Evolutionary conservation across 2,888 invertebrate species (phyloP).

Genomic region (Euzophera pinguis): DNA sequence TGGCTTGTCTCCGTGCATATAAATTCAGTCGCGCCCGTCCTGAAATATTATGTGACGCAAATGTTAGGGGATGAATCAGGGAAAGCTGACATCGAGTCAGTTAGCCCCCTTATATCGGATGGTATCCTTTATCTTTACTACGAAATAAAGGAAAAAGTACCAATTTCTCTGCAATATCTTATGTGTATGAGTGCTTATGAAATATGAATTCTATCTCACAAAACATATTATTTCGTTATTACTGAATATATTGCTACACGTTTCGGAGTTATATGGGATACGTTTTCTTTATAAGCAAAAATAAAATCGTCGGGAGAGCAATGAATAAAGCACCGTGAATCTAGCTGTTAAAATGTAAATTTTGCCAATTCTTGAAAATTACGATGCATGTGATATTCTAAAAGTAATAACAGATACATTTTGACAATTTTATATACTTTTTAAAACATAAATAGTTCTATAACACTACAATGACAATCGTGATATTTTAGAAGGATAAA

Average conservation of each 20-base stretch:
- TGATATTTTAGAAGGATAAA: no score
- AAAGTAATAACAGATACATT: neutral
- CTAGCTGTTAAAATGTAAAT: constrained; percentile 31
- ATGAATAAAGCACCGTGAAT: constrained; percentile 19
- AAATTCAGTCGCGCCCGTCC: constrained; percentile 53
- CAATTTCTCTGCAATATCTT: constrained; percentile 65
- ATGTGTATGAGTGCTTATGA: constrained; percentile 72
- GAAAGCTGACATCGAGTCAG: constrained; percentile 49
- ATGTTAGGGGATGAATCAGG: constrained; percentile 61
- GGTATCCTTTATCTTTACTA: constrained; percentile 67
- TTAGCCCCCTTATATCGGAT: constrained; percentile 55
- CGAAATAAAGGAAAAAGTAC: constrained; percentile 66
- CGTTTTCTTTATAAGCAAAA: constrained; percentile 52
- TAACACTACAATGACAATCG: neutral
- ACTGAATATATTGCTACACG: constrained; percentile 68
- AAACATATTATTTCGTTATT: constrained; percentile 77
- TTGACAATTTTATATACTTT: neutral
- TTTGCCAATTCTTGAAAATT: constrained; percentile 27
- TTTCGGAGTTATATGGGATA: constrained; percentile 51
- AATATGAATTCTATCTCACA: constrained; percentile 75
- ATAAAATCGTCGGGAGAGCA: constrained; percentile 41
- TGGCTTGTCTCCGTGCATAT: constrained; percentile 63
- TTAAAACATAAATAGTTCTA: neutral
- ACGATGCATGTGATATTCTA: constrained; percentile 4
- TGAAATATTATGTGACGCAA: constrained; percentile 66